Percentiles rank a stretch among this genome's conserved stretches.
Evolutionary conservation across 1,140 invertebrate genomes (phyloP).

Genomic region (Cyphomyrmex costatus): DNA sequence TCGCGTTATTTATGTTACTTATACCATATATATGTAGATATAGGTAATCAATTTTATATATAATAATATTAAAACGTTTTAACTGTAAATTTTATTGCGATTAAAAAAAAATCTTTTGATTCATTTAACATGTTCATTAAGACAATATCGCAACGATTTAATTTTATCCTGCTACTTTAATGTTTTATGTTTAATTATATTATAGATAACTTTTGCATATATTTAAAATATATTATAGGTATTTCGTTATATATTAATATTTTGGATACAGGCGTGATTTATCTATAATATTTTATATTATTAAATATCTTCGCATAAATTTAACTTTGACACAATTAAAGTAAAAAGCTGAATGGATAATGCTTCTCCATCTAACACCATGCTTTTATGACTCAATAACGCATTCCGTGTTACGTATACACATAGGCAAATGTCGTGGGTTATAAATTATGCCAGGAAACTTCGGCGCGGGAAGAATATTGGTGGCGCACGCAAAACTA

Average conservation of each 20-base stretch:
- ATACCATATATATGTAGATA: background rate
- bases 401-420: constrained; percentile 39
- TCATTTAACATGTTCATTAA: background rate
- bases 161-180: background rate
- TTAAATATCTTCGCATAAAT: constrained; percentile 19
- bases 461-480: constrained; percentile 50
- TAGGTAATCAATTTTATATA: background rate
- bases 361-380: background rate
- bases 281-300: background rate
- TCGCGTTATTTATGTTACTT: background rate
- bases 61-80: background rate
- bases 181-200: background rate
- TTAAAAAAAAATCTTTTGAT: background rate
- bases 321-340: background rate
- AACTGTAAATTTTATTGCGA: too few relatives aligned
- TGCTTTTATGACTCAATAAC: constrained; percentile 47
- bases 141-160: background rate
- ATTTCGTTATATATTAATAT: constrained; percentile 2
- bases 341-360: constrained; percentile 18
- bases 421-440: constrained; percentile 22
- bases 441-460: constrained; percentile 61
- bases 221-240: background rate
- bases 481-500: constrained; percentile 58
- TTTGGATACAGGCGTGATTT: background rate
- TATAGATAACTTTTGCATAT: background rate